These are phyloP conservation scores for Mobula birostris DNA, from an alignment of 2,113 vertebrate genomes.

Conservation along the genomic window DNA sequence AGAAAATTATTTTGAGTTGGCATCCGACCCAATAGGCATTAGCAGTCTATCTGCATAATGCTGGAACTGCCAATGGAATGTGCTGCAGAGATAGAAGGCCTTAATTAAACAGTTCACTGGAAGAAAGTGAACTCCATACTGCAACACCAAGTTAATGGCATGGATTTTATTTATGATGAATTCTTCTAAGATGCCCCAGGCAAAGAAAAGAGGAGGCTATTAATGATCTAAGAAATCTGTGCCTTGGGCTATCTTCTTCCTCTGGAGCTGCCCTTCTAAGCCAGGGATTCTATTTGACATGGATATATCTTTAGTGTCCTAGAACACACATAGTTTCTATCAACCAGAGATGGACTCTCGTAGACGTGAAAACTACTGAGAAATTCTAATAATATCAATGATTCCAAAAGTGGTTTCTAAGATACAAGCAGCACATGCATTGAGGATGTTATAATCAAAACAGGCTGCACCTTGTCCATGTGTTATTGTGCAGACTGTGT, in stretches of 20 bases:
- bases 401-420: not conserved
- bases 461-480: not conserved
- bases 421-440: not conserved
- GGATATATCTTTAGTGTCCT: not conserved
- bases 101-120: conserved; percentile 34
- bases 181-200: conserved; percentile 9
- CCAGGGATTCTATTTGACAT: not conserved
- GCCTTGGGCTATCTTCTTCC: not conserved
- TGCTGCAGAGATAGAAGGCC: conserved; percentile 17
- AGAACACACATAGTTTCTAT: not conserved
- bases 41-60: conserved; percentile 28
- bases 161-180: conserved; percentile 10
- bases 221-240: conserved; percentile 19
- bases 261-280: not conserved
- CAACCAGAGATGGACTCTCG: not conserved
- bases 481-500: not conserved
- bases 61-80: not conserved
- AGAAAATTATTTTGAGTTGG: conserved; percentile 32
- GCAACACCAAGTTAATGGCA: conserved; percentile 13
- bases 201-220: not conserved
- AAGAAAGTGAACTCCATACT: conserved; percentile 24
- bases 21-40: conserved; percentile 22
- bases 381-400: not conserved
- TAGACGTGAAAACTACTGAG: not conserved
- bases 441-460: not conserved